Percentiles rank a stretch among this genome's conserved stretches.
phyloP scores from a whole-genome alignment of 2,797 vertebrate genomes.

The Otus scops region DNA sequence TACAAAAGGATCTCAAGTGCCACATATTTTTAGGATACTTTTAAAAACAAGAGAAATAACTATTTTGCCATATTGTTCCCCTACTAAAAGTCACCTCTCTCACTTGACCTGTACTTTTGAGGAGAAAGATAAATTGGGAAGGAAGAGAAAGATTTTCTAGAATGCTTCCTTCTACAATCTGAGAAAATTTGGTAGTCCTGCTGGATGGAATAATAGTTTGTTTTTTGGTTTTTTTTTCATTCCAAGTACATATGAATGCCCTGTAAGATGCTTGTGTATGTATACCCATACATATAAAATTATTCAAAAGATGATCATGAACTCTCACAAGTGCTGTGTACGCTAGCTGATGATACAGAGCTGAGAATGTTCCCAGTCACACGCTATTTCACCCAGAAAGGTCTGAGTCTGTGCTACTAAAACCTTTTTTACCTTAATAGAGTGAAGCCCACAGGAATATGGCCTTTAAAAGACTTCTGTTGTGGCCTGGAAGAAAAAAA shows the following conservation, averaged over 20 bases:
- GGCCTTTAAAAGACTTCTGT: not conserved
- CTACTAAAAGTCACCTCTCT: not conserved
- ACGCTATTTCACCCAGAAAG: not conserved
- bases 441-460: not conserved
- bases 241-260: not conserved
- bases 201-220: not conserved
- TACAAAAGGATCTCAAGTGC: not conserved
- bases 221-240: not conserved
- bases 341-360: not conserved
- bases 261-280: not conserved
- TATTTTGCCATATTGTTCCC: not conserved
- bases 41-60: not conserved
- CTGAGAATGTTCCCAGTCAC: not conserved
- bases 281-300: not conserved
- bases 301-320: not conserved
- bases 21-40: not conserved
- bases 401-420: not conserved
- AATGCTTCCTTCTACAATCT: not conserved
- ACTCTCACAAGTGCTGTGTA: not conserved
- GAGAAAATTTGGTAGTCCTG: not conserved
- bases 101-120: not conserved
- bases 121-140: not conserved
- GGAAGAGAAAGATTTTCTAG: not conserved
- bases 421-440: not conserved
- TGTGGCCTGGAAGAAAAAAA: not conserved